These are phyloP conservation scores for Harpegnathos saltator DNA, from an alignment of 1,140 invertebrate species.

Conservation along the genomic window DNA sequence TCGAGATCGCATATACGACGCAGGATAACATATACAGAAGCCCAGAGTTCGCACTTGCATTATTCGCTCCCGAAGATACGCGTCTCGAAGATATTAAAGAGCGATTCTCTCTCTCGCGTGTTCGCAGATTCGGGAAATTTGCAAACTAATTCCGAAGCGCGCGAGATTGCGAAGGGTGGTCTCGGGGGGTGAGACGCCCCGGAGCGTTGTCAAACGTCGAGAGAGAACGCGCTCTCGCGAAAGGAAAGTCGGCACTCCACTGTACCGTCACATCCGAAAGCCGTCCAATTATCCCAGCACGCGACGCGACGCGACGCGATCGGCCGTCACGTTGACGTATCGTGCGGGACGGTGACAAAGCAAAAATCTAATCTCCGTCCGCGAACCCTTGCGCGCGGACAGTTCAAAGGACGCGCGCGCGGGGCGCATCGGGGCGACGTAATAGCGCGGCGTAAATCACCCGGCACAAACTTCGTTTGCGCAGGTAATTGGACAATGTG, in stretches of 20 bases:
- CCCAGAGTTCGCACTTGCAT: too few species aligned
- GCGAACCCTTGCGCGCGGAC: constrained; percentile 29
- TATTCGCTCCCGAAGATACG: too few species aligned
- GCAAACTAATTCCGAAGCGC: too few species aligned
- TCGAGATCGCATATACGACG: not conserved
- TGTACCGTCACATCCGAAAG: not conserved
- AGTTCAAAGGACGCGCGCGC: constrained; percentile 54
- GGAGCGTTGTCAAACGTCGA: not conserved
- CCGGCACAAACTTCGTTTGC: constrained; percentile 52
- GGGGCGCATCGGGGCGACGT: constrained; percentile 29
- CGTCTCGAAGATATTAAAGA: too few species aligned
- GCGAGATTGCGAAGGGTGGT: too few species aligned
- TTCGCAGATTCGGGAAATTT: too few species aligned
- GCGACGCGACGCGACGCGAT: constrained; percentile 2
- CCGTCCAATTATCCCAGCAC: constrained; percentile 1
- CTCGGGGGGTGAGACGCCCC: not conserved
- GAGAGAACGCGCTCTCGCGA: not conserved
- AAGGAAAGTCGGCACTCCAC: not conserved
- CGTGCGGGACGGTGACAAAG: constrained; percentile 42
- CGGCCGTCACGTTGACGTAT: constrained; percentile 25
- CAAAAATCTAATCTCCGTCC: constrained; percentile 63
- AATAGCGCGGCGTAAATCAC: constrained; percentile 55
- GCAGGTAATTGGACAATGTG: constrained; percentile 56
- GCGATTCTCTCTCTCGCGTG: too few species aligned
- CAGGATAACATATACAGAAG: too few species aligned